Percentiles rank a stretch among this genome's conserved stretches.
These are phyloP conservation scores for Calidris pugnax DNA, from an alignment of 2,113 vertebrate species.

Conservation along the genomic window DNA sequence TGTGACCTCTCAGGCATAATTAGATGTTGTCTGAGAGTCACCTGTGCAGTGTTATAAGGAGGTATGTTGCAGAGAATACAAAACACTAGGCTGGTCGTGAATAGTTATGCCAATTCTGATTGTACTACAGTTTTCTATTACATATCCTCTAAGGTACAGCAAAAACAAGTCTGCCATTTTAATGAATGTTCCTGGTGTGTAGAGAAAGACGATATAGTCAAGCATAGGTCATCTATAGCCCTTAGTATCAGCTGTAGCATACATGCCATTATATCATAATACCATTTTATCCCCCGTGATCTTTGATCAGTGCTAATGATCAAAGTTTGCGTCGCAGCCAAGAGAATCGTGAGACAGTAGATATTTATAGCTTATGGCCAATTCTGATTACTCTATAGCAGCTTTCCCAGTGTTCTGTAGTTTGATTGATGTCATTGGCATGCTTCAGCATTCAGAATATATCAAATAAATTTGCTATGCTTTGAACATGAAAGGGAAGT, in stretches of 20 bases:
- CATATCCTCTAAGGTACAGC: neutral
- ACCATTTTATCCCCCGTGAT: constrained; percentile 68
- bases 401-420: constrained; percentile 58
- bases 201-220: neutral
- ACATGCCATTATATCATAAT: constrained; percentile 49
- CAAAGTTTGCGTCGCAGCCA: constrained; percentile 70
- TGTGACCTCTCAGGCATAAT: constrained; percentile 18
- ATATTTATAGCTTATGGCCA: constrained; percentile 77
- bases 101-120: neutral
- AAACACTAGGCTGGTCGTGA: neutral
- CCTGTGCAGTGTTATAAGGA: neutral
- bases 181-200: constrained; percentile 20
- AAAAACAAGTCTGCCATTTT: constrained; percentile 28
- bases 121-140: neutral
- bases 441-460: constrained; percentile 67
- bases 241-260: constrained; percentile 47
- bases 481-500: constrained; percentile 78
- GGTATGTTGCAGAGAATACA: neutral
- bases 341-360: constrained; percentile 58
- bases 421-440: constrained; percentile 72
- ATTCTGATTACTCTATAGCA: constrained; percentile 60
- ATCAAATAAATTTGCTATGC: constrained; percentile 77
- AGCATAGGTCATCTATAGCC: constrained; percentile 55
- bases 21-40: neutral
- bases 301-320: constrained; percentile 77